Base-by-base conservation (phyloP, 1,140 invertebrate species). In the Caenorhabditis inopinata region DNA sequence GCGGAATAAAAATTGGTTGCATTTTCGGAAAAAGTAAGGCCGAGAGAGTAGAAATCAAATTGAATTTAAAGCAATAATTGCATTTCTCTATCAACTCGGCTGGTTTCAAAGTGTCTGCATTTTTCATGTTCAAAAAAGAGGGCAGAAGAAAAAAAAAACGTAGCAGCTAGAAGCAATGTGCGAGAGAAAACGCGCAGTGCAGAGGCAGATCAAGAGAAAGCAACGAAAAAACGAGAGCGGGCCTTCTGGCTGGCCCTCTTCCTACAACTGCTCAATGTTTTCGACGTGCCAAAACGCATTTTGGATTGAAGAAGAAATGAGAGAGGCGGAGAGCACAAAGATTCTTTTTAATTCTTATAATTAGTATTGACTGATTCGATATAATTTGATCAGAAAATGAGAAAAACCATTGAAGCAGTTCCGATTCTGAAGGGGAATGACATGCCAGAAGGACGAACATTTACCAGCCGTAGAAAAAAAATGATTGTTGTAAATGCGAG, bases 251-350 rank as follows among this genome's bases (percentile, higher is more conserved):
- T 68, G 5, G 29, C 32, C 32, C n/a, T 18, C 32, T 32, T 68
- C 38, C n/a, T 25, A n/a, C 58, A 68, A 68, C 58, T 68, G 58
- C 58, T 68, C 58, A 68, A 68, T 68, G 58, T 68, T 68, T 68
- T 68, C 58, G 58, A 68, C 58, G 58, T 68, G 58, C 58, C 58
- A 68, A 68, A 68, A 68, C 58, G 58, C 58, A 68, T 68, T 68
- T 68, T 16, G 58, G 58, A 68, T 68, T 16, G 58, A 68, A 3
- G n/a, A 32, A 0, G 58, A 16, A 38, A 42, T 38, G 16, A 3
- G 58, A 5, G 7, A n/a, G 29, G 21, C 12, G 12, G 51, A 58
- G 51, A 58, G 32, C 32, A 68, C 58, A 68, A 42, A 68, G 58
- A 68, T 68, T 68, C 21, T 2, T 5, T 58, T 58, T 58, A 25